phyloP scores from a whole-genome alignment of 2,113 vertebrate species.

The Clarias gariepinus region DNA sequence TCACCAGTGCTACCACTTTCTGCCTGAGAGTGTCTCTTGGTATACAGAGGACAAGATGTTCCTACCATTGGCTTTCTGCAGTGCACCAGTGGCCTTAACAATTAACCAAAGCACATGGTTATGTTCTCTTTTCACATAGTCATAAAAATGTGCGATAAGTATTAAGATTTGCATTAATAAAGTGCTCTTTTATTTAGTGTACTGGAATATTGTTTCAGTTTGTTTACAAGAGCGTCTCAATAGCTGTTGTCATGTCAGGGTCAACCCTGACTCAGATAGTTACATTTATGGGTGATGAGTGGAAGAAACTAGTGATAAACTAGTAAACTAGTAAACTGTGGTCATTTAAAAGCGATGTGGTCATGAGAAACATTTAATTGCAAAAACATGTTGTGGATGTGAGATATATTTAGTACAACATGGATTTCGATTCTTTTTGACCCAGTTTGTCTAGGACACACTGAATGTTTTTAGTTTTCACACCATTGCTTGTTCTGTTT shows the following conservation, averaged over 20 bases:
- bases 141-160: neutral
- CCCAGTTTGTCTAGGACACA: neutral
- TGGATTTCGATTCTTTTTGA: neutral
- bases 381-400: neutral
- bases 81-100: slow-evolving; percentile 24
- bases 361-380: neutral
- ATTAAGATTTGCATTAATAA: neutral
- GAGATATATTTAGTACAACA: neutral
- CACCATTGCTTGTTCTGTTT: neutral
- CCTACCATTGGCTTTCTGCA: slow-evolving; percentile 7
- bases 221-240: neutral
- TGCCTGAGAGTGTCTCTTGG: neutral
- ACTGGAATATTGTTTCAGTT: neutral
- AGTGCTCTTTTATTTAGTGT: neutral
- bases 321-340: neutral
- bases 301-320: neutral
- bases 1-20: slow-evolving; percentile 40
- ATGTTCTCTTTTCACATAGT: neutral
- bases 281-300: neutral
- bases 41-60: slow-evolving; percentile 9
- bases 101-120: neutral
- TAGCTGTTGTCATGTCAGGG: neutral
- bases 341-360: neutral
- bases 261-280: neutral
- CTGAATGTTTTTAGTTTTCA: neutral